Evolutionary conservation across 2,888 invertebrate species (phyloP).

Genomic region (Tipula helvola): DNA sequence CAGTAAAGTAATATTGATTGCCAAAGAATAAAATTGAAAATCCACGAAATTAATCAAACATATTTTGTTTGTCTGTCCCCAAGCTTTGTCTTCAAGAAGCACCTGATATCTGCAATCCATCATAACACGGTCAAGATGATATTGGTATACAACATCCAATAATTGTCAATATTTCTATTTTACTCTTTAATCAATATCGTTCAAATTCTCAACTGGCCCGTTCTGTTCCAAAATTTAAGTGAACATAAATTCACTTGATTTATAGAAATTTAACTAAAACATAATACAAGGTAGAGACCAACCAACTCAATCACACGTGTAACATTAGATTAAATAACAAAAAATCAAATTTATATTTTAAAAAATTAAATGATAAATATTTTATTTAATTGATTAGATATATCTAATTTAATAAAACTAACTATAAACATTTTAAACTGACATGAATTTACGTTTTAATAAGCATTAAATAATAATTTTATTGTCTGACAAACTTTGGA

Average conservation of each 20-base stretch:
- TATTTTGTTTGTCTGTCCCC: not conserved
- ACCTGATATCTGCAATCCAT: not conserved
- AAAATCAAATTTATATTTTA: not conserved
- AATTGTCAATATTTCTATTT: not conserved
- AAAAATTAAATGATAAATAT: not conserved
- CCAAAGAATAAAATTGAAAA: not conserved
- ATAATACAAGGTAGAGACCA: not conserved
- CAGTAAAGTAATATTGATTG: not conserved
- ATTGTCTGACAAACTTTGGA: not conserved
- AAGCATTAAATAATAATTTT: not conserved
- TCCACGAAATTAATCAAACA: not conserved
- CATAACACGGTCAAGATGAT: not conserved
- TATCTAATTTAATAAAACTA: not conserved
- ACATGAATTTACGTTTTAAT: not conserved
- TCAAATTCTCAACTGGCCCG: not conserved
- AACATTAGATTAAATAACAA: not conserved
- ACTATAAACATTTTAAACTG: not conserved
- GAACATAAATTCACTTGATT: not conserved
- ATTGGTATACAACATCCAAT: not conserved
- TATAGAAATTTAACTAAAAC: not conserved
- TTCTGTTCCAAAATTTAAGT: not conserved
- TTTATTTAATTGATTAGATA: not conserved
- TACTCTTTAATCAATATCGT: not conserved
- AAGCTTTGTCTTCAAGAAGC: not conserved
- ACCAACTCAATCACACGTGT: not conserved